Evolutionary conservation across 2,797 vertebrate genomes (phyloP), one percentile per base, ranked within the genome.

Genomic region (Syndactyla subalaris): DNA sequence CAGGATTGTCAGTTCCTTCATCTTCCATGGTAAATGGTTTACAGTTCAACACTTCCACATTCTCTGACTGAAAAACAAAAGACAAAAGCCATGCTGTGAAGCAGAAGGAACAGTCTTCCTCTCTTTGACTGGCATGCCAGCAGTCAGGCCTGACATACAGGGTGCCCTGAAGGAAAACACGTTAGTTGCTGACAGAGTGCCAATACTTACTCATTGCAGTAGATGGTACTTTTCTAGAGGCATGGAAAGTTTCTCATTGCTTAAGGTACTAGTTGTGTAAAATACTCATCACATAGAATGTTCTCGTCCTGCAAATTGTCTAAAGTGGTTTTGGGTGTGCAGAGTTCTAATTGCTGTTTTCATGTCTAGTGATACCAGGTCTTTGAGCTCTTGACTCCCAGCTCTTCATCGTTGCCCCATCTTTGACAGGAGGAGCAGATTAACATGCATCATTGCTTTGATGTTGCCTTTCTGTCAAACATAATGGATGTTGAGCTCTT

Each of bases 1-100:
- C 97, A 49, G 98, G 98, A 92, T 99, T 99, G 76, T 96, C 96
- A 61, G 95, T 98, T 96, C 98, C 99, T 85, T 93, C 96, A 0
- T 94, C 95, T 93, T 82, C 94, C 74, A 95, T 7, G 9, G 95
- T 72, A 81, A 95, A 92, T 16, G 73, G 94, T 27, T 97, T 97
- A 82, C 97, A 95, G 87, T 97, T 97, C 68, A 98, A 94, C 76
- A 96, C 96, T 48, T 94, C 74, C 54, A 92, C 78, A 55, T 95
- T 97, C 43, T 97, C 94, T 26, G 94, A 66, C 98, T 98, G 46
- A 88, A 97, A 97, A 90, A 91, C 22, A 75, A 55, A 78, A 92
- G 62, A 88, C 27, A 92, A 93, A 96, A 86, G 82, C 22, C 51
- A 65, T 58, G 63, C 24, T 81, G 43, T 93, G 72, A 94, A 82